A percentile compares a stretch with the other conserved stretches of the same genome.
Conservation (phyloP, 2,113 vertebrate species). For the Corythornis cristatus region DNA sequence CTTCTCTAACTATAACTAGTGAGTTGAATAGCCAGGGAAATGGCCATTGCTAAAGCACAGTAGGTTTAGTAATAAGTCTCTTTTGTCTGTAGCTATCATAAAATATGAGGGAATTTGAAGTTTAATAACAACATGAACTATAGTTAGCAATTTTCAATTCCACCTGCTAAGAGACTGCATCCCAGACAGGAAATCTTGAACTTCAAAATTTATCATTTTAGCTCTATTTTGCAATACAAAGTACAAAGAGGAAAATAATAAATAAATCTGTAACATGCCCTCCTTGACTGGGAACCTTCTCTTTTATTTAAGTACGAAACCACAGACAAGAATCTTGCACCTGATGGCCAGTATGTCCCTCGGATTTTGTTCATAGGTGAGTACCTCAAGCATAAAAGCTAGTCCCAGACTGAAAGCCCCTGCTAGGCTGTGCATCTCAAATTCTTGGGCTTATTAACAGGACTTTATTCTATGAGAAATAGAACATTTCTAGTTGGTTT, state of each 20-base stretch:
- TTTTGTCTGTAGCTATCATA: background rate
- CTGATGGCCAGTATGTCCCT: conserved; percentile 95
- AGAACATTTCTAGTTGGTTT: background rate
- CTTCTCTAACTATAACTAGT: background rate
- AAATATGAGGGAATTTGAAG: background rate
- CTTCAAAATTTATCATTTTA: background rate
- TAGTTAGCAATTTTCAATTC: background rate
- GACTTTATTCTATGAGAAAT: background rate
- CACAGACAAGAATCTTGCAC: conserved; percentile 92
- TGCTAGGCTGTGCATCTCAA: background rate
- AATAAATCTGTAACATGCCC: background rate
- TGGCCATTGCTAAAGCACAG: background rate
- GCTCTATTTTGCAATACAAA: background rate
- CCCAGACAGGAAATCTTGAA: background rate
- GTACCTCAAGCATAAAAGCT: conserved; percentile 36
- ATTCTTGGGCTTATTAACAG: background rate
- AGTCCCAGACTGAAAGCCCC: background rate
- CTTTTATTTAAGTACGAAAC: conserved; percentile 88
- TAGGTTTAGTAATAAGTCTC: background rate
- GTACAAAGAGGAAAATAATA: background rate
- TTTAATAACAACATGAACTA: background rate
- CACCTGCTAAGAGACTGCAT: background rate
- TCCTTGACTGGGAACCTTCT: conserved; percentile 1
- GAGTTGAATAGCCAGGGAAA: background rate
- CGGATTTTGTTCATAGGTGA: conserved; percentile 94